These are phyloP conservation scores for Leucophenga montana DNA, from an alignment of 2,888 invertebrate genomes.

Conservation along the genomic window DNA sequence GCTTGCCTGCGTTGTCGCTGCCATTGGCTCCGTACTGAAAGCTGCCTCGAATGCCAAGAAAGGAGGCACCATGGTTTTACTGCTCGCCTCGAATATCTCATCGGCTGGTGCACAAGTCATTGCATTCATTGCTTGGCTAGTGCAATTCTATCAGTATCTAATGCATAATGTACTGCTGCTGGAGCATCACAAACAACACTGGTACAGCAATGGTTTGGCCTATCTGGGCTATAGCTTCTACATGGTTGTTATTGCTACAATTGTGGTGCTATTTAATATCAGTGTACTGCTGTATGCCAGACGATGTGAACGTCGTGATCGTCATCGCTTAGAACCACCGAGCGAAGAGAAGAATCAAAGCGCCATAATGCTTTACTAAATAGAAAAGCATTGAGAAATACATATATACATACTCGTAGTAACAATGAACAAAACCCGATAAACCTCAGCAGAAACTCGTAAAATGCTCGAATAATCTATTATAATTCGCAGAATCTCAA, in stretches of 20 bases:
- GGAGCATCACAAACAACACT: slow-evolving; percentile 85
- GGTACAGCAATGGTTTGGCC: slow-evolving; percentile 88
- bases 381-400: too few relatives aligned
- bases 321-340: slow-evolving; percentile 64
- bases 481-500: slow-evolving; percentile 2
- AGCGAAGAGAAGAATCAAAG: slow-evolving; percentile 71
- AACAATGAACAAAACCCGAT: slow-evolving; percentile 33
- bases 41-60: slow-evolving; percentile 71
- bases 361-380: slow-evolving; percentile 72
- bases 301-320: slow-evolving; percentile 62
- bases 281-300: slow-evolving; percentile 65
- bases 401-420: too few relatives aligned
- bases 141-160: slow-evolving; percentile 86
- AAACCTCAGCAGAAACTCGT: slow-evolving; percentile 51
- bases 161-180: slow-evolving; percentile 87
- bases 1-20: slow-evolving; percentile 70
- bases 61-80: slow-evolving; percentile 67
- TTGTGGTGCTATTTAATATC: slow-evolving; percentile 70
- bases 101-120: slow-evolving; percentile 83
- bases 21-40: slow-evolving; percentile 71
- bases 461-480: slow-evolving; percentile 40
- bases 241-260: slow-evolving; percentile 68
- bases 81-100: slow-evolving; percentile 69
- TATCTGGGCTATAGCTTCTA: slow-evolving; percentile 91
- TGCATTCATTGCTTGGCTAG: slow-evolving; percentile 86